Percentiles rank a stretch among this genome's conserved stretches.
These are phyloP conservation scores for Ceratosolen fusciceps DNA, from an alignment of 1,140 invertebrate genomes.

Conservation along the genomic window DNA sequence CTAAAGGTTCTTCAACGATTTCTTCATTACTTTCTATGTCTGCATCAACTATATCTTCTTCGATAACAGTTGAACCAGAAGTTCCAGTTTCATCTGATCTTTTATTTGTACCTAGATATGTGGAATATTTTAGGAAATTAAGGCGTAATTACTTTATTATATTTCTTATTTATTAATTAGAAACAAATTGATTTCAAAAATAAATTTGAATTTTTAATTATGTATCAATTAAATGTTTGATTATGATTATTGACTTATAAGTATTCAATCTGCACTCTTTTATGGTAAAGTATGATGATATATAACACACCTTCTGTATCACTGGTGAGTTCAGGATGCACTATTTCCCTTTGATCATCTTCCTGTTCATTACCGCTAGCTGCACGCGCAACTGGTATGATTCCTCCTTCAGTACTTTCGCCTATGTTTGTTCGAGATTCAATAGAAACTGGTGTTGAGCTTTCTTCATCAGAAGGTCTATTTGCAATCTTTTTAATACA, in stretches of 20 bases:
- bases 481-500: not conserved
- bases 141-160: not conserved
- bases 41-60: constrained; percentile 63
- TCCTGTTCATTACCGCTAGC: constrained; percentile 59
- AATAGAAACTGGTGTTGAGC: constrained; percentile 52
- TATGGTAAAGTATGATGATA: too few species aligned
- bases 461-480: constrained; percentile 47
- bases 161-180: not conserved
- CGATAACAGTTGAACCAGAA: constrained; percentile 55
- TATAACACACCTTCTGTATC: constrained; percentile 59
- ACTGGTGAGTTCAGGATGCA: constrained; percentile 59
- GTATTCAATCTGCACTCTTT: too few species aligned
- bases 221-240: too few species aligned
- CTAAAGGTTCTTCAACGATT: constrained; percentile 23
- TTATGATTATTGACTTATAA: too few species aligned
- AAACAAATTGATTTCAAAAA: not conserved
- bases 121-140: constrained; percentile 34
- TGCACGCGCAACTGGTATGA: constrained; percentile 50
- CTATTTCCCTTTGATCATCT: constrained; percentile 56
- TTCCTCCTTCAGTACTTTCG: constrained; percentile 13
- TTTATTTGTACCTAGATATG: constrained; percentile 71
- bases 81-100: constrained; percentile 69
- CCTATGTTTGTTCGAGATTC: constrained; percentile 2
- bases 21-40: constrained; percentile 62
- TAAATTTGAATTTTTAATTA: too few species aligned